phyloP scores from a whole-genome alignment of 2,113 vertebrate genomes.

The Nesogale talazaci region DNA sequence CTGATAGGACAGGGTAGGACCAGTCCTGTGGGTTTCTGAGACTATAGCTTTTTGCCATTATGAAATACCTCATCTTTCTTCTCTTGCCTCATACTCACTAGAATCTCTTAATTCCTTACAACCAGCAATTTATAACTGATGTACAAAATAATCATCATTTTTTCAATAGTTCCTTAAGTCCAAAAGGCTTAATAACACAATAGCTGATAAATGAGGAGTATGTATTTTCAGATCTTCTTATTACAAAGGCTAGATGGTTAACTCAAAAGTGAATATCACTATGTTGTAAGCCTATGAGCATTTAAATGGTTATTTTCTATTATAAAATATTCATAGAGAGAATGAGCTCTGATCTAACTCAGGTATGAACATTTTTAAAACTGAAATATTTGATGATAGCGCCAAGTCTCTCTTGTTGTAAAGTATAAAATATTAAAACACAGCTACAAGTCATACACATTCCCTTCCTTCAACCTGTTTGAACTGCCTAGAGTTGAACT shows the following conservation, averaged over 20 bases:
- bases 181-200: no score
- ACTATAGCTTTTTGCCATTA: no score
- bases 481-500: background rate
- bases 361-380: no score
- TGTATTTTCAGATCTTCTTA: background rate
- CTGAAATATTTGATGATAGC: background rate
- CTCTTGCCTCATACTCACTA: no score
- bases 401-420: background rate
- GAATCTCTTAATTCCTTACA: no score
- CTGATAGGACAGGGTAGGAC: no score
- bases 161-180: no score
- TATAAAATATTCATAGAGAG: conserved; percentile 36
- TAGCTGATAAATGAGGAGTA: no score
- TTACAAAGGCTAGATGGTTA: background rate
- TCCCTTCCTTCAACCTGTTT: background rate
- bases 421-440: background rate
- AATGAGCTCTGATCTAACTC: background rate
- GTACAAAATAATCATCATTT: no score
- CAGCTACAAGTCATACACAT: background rate
- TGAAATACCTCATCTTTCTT: no score
- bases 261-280: background rate
- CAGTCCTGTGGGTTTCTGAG: no score
- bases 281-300: background rate
- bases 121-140: no score
- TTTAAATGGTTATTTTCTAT: conserved; percentile 18